Evolutionary conservation across 1,140 invertebrate species (phyloP), one percentile per base, ranked within the genome.

Genomic region (Caenorhabditis remanei): DNA sequence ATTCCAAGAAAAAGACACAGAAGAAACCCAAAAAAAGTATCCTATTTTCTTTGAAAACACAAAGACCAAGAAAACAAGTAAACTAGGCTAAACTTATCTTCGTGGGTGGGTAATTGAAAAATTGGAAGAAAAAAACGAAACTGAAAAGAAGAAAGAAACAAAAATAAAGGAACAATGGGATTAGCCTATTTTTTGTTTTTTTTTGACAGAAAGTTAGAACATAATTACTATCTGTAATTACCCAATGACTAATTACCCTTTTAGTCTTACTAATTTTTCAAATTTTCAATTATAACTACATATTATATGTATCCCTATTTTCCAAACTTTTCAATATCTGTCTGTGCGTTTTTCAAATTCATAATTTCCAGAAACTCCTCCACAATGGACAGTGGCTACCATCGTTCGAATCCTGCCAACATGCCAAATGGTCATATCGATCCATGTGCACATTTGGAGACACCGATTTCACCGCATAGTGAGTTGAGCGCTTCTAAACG

Each of bases 361-460:
- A 2, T 32, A 32, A 32, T 61, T 63, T 63, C 32, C 46, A 79
- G 71, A 24, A 40, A 79, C 19, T 79, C 71, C 0, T 24, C 46
- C 11, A n/a, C 46, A 21, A 79, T 79, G 71, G 71, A 79, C 4
- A 24, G n/a, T 9, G 56, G 56, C 32, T 24, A 9, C 24, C 21
- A 9, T 8, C 43, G n/a, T 8, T 19, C 21, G 0, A 79, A 13
- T 43, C 65, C 65, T n/a, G 14, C 46, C 46, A 50, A 19, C 67
- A 46, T 19, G 16, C 24, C 46, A 11, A 79, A 41, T 13, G 14
- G 24, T 40, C 63, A 32, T 13, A 79, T 50, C n/a, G 71, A 79
- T 79, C 71, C 71, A 1, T 79, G 71, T 79, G 71, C 71, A 13
- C 71, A 79, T 32, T 53, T 79, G 71, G 71, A 79, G 21, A 79